phyloP scores from a whole-genome alignment of 1,140 invertebrate genomes.

The Radopholus similis region DNA sequence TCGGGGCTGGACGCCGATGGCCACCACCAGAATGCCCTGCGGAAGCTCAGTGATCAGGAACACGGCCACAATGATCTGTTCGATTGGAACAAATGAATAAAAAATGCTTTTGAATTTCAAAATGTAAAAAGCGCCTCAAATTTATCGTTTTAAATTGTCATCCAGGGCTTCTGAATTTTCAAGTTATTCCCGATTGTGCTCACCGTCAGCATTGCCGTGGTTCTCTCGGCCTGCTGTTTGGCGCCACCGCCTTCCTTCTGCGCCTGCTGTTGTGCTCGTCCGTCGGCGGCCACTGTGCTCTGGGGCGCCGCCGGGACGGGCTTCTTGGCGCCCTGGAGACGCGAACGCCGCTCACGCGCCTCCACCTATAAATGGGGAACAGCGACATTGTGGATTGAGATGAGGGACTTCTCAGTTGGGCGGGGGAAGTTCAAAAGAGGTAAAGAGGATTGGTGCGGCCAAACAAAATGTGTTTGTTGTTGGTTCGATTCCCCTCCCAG shows the following conservation, averaged over 20 bases:
- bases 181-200: neutral
- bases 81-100: neutral
- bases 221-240: slow-evolving; percentile 51
- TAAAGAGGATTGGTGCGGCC: no score
- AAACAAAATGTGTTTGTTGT: no score
- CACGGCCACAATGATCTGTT: slow-evolving; percentile 54
- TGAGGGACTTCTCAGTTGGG: no score
- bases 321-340: slow-evolving; percentile 35
- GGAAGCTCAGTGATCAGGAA: slow-evolving; percentile 58
- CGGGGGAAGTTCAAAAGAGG: no score
- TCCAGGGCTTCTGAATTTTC: neutral
- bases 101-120: neutral
- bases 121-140: neutral
- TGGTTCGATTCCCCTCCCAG: no score
- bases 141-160: neutral
- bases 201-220: slow-evolving; percentile 53
- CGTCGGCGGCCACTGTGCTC: slow-evolving; percentile 4
- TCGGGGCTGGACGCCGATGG: slow-evolving; percentile 33
- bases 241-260: neutral
- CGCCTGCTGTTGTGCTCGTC: neutral
- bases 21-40: slow-evolving; percentile 44
- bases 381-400: no score
- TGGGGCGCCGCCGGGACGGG: neutral
- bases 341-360: slow-evolving; percentile 47
- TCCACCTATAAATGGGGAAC: no score